Conservation (phyloP, 1,140 invertebrate species). For the Zophobas atratus region DNA sequence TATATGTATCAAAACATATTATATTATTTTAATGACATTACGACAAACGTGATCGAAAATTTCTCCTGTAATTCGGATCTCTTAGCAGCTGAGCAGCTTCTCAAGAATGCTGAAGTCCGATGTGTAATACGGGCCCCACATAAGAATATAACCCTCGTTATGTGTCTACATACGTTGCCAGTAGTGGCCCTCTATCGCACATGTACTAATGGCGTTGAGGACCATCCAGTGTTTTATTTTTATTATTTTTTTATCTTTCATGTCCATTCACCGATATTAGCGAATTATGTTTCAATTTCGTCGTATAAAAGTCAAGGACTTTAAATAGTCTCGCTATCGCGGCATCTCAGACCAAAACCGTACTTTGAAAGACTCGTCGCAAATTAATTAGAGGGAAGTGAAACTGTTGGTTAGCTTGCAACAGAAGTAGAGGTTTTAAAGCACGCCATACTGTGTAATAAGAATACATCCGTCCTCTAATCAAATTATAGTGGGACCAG, state of each 20-base stretch:
- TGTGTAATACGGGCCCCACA: constrained; percentile 29
- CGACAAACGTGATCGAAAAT: too few relatives aligned
- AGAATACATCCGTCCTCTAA: constrained; percentile 34
- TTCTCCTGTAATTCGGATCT: too few relatives aligned
- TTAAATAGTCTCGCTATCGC: constrained; percentile 35
- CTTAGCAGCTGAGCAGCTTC: not conserved
- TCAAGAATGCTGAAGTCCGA: not conserved
- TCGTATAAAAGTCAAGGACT: constrained; percentile 34
- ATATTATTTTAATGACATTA: too few relatives aligned
- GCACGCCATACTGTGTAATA: not conserved
- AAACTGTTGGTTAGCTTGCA: not conserved
- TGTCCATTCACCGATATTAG: constrained; percentile 52
- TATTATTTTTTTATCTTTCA: constrained; percentile 54
- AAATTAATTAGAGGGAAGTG: constrained; percentile 19
- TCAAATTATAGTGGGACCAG: constrained; percentile 29
- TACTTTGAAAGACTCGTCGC: not conserved
- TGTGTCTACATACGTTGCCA: constrained; percentile 50
- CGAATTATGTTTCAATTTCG: constrained; percentile 52
- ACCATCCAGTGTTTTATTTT: constrained; percentile 53
- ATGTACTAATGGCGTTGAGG: constrained; percentile 50
- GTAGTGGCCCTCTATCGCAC: constrained; percentile 50
- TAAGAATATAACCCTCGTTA: constrained; percentile 47
- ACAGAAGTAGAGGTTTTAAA: constrained; percentile 2
- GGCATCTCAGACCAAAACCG: not conserved
- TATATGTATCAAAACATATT: too few relatives aligned